phyloP scores from a whole-genome alignment of 2,113 vertebrate genomes.

The Sinocyclocheilus anshuiensis region DNA sequence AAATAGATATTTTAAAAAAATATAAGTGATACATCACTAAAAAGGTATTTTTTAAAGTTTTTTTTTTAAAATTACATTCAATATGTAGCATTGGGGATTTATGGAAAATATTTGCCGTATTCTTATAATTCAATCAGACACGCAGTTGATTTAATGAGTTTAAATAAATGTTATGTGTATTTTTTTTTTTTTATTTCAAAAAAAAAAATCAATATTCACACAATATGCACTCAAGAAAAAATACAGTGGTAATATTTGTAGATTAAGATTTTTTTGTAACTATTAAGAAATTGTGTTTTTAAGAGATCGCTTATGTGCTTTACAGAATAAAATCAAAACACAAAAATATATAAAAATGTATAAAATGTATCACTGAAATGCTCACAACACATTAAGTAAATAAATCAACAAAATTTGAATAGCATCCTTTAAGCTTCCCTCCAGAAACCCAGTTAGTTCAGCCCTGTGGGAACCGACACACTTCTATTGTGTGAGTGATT shows the following conservation, averaged over 20 bases:
- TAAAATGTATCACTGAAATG: neutral
- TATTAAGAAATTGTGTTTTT: no score
- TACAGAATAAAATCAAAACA: neutral
- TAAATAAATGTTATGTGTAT: neutral
- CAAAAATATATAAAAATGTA: neutral
- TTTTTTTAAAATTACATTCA: neutral
- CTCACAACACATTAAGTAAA: neutral
- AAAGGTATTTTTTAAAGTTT: no score
- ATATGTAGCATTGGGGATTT: neutral
- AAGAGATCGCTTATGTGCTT: neutral
- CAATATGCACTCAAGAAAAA: neutral
- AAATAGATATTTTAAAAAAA: no score
- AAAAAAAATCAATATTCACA: neutral
- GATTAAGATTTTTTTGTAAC: no score
- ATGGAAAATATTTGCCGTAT: neutral
- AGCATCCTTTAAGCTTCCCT: neutral
- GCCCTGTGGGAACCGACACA: slow-evolving; percentile 47
- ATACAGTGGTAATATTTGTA: neutral
- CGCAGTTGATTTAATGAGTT: neutral
- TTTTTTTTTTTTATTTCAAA: neutral
- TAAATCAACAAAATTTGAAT: neutral
- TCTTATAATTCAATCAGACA: neutral
- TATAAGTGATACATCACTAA: no score
- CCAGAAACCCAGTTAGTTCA: neutral
- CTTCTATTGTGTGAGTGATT: slow-evolving; percentile 49